Evolutionary conservation across 2,888 invertebrate genomes (phyloP).

Genomic region (Erynnis tages): DNA sequence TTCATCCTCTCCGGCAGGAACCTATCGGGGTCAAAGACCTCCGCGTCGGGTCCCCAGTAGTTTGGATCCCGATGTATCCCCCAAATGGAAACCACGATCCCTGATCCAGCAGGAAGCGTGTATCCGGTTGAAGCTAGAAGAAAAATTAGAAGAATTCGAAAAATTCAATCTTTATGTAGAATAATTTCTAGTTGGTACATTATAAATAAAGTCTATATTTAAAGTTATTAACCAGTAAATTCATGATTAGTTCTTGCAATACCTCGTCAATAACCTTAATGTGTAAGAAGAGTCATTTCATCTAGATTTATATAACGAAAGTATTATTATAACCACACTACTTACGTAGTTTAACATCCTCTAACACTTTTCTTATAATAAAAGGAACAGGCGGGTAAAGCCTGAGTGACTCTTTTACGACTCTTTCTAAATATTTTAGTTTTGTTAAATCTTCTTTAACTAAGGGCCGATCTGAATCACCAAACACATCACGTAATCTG

Average conservation of each 20-base stretch:
- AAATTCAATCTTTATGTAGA: too few relatives aligned
- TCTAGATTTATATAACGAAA: too few relatives aligned
- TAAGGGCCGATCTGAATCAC: constrained; percentile 36
- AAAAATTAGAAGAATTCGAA: background rate
- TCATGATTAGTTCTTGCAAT: too few relatives aligned
- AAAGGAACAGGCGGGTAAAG: constrained; percentile 27
- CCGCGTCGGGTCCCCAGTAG: constrained; percentile 51
- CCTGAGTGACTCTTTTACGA: constrained; percentile 41
- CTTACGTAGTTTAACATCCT: constrained; percentile 26
- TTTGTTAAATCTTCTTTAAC: constrained; percentile 37
- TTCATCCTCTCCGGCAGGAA: constrained; percentile 38
- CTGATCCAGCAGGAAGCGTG: constrained; percentile 36
- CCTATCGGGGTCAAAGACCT: constrained; percentile 47
- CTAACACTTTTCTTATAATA: constrained; percentile 23
- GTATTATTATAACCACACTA: too few relatives aligned
- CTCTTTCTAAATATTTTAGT: constrained; percentile 47
- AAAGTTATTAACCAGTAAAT: too few relatives aligned
- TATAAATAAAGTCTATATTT: too few relatives aligned
- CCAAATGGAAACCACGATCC: constrained; percentile 40
- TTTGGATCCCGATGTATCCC: constrained; percentile 63
- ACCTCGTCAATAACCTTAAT: too few relatives aligned
- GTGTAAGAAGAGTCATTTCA: too few relatives aligned
- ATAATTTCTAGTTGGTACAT: too few relatives aligned
- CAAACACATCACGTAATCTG: constrained; percentile 43
- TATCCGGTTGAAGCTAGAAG: constrained; percentile 14